Evolutionary conservation across 2,797 vertebrate genomes (phyloP).

Genomic region (Siniperca undulata): DNA sequence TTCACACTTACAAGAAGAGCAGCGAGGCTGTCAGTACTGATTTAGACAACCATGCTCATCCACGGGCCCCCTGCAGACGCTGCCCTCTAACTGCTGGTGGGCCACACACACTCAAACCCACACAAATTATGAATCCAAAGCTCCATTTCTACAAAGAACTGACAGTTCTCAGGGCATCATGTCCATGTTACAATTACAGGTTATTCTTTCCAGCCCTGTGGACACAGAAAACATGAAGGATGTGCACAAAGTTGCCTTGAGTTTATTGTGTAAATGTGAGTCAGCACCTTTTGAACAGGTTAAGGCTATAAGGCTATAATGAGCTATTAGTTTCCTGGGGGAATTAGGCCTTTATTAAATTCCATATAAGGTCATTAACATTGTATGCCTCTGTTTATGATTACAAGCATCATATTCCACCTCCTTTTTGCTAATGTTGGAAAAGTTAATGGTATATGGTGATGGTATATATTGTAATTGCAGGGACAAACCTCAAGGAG

Average conservation of each 20-base stretch:
- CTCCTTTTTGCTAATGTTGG: conserved; percentile 9
- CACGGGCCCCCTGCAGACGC: conserved; percentile 63
- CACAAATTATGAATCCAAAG: conserved; percentile 61
- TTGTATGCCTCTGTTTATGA: background rate
- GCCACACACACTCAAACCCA: conserved; percentile 38
- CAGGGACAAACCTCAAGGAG: conserved; percentile 3
- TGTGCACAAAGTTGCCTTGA: conserved; percentile 3
- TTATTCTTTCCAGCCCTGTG: conserved; percentile 34
- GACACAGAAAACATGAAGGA: background rate
- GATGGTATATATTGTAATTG: background rate
- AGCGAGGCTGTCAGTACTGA: conserved; percentile 69
- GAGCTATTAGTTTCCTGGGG: background rate
- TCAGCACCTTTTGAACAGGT: conserved; percentile 26
- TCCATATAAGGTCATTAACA: conserved; percentile 29
- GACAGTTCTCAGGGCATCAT: conserved; percentile 32
- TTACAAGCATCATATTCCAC: background rate
- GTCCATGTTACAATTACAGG: conserved; percentile 24
- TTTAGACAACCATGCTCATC: conserved; percentile 65
- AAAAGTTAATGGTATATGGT: conserved; percentile 5
- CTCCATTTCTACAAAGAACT: conserved; percentile 29
- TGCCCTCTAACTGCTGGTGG: conserved; percentile 55
- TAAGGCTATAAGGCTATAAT: background rate
- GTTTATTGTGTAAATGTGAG: conserved; percentile 13
- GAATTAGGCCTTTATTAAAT: conserved; percentile 23
- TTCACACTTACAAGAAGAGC: conserved; percentile 61